Percentiles rank a stretch among this genome's conserved stretches.
phyloP scores from a whole-genome alignment of 2,113 vertebrate species.

The Arothron firmamentum region DNA sequence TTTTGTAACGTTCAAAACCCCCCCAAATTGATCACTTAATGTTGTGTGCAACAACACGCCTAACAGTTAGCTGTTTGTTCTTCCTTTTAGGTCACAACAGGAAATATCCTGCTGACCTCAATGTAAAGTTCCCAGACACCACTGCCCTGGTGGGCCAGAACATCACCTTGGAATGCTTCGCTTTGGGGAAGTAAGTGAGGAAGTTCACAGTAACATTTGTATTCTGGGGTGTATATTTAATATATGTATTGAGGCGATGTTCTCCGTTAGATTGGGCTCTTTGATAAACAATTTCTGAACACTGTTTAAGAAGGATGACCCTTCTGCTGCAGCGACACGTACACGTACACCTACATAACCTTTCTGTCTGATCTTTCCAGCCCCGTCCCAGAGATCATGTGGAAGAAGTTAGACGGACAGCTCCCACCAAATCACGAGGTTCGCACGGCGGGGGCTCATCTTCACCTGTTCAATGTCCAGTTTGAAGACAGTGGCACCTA shows the following conservation, averaged over 20 bases:
- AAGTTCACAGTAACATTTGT: background rate
- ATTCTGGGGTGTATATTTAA: background rate
- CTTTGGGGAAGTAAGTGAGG: slow-evolving; percentile 94
- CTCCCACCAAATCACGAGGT: slow-evolving; percentile 84
- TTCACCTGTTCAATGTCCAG: slow-evolving; percentile 88
- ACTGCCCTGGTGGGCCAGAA: slow-evolving; percentile 88
- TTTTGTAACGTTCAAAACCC: background rate
- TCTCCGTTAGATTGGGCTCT: background rate
- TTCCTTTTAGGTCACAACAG: slow-evolving; percentile 76
- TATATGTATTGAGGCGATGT: background rate
- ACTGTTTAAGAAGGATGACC: slow-evolving; percentile 3
- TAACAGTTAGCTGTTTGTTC: slow-evolving; percentile 20
- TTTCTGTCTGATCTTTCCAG: slow-evolving; percentile 64
- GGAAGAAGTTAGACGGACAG: slow-evolving; percentile 83
- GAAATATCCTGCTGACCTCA: slow-evolving; percentile 93
- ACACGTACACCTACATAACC: background rate
- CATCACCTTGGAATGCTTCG: slow-evolving; percentile 93
- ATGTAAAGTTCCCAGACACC: slow-evolving; percentile 87
- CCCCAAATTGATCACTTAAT: too few species aligned
- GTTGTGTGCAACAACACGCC: too few species aligned
- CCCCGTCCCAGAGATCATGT: slow-evolving; percentile 89
- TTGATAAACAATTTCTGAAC: slow-evolving; percentile 13
- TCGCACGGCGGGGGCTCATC: slow-evolving; percentile 82
- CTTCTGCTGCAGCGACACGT: background rate
- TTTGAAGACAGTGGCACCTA: slow-evolving; percentile 88